A percentile compares a stretch with the other conserved stretches of the same genome.
These are phyloP conservation scores for Pterois miles DNA, from an alignment of 2,797 vertebrate genomes.

Conservation along the genomic window DNA sequence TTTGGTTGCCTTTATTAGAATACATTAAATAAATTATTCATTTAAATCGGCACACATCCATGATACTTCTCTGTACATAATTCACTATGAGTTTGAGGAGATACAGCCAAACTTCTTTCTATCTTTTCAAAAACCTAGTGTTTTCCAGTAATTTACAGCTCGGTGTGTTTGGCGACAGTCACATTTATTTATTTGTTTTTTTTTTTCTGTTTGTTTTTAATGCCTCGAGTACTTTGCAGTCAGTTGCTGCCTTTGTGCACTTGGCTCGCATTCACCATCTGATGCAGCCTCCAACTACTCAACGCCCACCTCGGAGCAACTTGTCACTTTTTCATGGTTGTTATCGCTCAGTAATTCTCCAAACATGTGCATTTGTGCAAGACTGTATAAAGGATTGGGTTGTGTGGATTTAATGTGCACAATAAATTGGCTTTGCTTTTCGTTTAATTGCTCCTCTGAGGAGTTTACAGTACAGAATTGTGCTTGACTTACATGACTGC, in stretches of 20 bases:
- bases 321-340: constrained; percentile 56
- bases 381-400: constrained; percentile 18
- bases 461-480: not conserved
- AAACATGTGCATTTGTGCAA: constrained; percentile 49
- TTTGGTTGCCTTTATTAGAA: not conserved
- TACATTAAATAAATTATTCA: not conserved
- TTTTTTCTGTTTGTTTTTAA: constrained; percentile 1
- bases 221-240: constrained; percentile 27
- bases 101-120: not conserved
- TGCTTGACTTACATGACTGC: constrained; percentile 2
- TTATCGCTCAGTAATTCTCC: constrained; percentile 48
- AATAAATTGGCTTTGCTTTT: constrained; percentile 42
- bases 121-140: not conserved
- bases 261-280: constrained; percentile 18
- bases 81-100: not conserved
- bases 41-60: not conserved
- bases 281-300: constrained; percentile 47
- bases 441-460: constrained; percentile 56
- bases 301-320: constrained; percentile 55
- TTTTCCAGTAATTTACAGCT: not conserved
- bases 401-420: constrained; percentile 16
- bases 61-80: not conserved
- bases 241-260: constrained; percentile 28
- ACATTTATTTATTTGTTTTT: not conserved
- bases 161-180: not conserved